A percentile compares a stretch with the other conserved stretches of the same genome.
These are phyloP conservation scores for Perdita meconis DNA, from an alignment of 2,888 invertebrate species.

Conservation along the genomic window DNA sequence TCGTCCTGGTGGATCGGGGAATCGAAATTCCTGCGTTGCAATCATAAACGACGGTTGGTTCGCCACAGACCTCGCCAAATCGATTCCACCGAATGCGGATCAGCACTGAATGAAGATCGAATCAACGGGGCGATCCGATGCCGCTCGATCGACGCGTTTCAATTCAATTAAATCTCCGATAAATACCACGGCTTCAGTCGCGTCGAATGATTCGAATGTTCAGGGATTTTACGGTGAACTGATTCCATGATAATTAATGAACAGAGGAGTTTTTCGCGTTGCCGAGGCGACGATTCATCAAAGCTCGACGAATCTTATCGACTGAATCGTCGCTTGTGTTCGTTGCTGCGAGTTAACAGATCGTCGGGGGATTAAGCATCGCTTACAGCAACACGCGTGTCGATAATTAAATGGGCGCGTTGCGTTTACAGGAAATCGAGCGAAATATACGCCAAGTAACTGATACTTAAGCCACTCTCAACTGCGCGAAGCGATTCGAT, in stretches of 20 bases:
- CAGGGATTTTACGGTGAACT: slow-evolving; percentile 22
- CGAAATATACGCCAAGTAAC: slow-evolving; percentile 37
- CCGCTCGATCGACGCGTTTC: slow-evolving; percentile 35
- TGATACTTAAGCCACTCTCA: slow-evolving; percentile 42
- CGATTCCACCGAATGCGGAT: slow-evolving; percentile 22
- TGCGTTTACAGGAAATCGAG: slow-evolving; percentile 39
- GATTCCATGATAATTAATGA: slow-evolving; percentile 39
- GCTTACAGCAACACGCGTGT: slow-evolving; percentile 18
- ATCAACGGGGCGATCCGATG: slow-evolving; percentile 21
- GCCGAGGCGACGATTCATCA: background rate
- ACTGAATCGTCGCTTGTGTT: background rate
- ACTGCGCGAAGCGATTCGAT: slow-evolving; percentile 43
- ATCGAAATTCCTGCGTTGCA: background rate
- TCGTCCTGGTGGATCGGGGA: background rate
- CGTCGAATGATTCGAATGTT: slow-evolving; percentile 25
- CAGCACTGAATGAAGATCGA: slow-evolving; percentile 40
- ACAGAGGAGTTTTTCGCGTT: slow-evolving; percentile 26
- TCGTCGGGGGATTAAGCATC: slow-evolving; percentile 42
- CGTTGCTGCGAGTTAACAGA: slow-evolving; percentile 29
- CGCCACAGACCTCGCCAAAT: background rate
- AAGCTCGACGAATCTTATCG: background rate
- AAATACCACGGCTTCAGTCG: slow-evolving; percentile 34
- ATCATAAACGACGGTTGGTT: background rate
- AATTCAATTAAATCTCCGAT: slow-evolving; percentile 54
- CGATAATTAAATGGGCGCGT: slow-evolving; percentile 41